Conservation (phyloP, 2,797 vertebrate genomes). For the Spinibarbus caldwelli region DNA sequence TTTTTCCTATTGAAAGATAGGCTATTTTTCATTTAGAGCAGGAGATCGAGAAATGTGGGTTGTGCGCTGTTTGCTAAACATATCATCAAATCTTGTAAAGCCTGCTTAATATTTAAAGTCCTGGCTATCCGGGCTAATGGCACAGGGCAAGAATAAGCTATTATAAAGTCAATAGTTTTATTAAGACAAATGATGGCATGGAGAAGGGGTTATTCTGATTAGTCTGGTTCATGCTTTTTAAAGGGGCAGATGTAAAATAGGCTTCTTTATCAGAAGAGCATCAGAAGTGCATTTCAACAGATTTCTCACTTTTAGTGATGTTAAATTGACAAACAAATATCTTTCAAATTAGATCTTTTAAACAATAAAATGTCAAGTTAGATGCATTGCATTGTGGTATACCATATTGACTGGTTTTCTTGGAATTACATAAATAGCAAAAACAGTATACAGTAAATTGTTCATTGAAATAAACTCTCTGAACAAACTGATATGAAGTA, state of each 20-base stretch:
- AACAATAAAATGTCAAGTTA: background rate
- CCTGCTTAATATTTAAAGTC: conserved; percentile 82
- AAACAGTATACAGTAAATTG: too few relatives aligned
- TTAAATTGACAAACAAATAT: background rate
- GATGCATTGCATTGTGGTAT: background rate
- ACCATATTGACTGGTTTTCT: too few relatives aligned
- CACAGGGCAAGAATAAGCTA: conserved; percentile 76
- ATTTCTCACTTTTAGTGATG: background rate
- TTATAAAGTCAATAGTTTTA: conserved; percentile 83
- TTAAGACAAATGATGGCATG: conserved; percentile 80
- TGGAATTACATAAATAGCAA: background rate
- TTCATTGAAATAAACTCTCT: too few relatives aligned
- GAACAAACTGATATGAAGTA: too few relatives aligned
- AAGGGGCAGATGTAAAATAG: conserved; percentile 60
- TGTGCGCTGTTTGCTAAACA: conserved; percentile 74
- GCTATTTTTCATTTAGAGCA: conserved; percentile 73
- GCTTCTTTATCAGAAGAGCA: background rate
- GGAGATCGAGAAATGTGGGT: conserved; percentile 58
- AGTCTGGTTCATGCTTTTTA: conserved; percentile 70
- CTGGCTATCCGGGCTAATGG: conserved; percentile 76
- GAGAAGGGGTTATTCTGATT: conserved; percentile 77
- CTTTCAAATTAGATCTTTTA: background rate
- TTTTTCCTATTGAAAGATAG: conserved; percentile 69
- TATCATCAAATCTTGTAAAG: conserved; percentile 79
- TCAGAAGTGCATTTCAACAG: background rate